Evolutionary conservation across 2,888 invertebrate genomes (phyloP), one percentile per base, ranked within the genome.

Genomic region (Sclerodermus sp.): DNA sequence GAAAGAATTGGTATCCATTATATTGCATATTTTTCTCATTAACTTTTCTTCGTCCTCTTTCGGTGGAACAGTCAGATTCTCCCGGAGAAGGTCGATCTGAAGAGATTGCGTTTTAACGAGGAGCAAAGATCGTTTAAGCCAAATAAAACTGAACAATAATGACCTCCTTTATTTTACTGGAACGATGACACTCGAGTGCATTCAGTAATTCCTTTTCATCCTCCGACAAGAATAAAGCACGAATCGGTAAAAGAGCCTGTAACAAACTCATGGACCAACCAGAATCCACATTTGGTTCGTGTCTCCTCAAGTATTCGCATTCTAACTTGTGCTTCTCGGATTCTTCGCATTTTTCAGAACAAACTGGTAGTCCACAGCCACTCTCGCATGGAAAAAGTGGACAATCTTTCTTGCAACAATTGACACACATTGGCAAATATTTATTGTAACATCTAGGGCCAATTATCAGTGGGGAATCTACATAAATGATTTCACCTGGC

Each of bases 361-460:
- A 92, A 36, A 92, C 79, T 14, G 87, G 85, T 62, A 90, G 80
- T 2, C 86, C 84, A 71, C 91, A 91, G 42, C 81, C 81, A 36
- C 80, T 82, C 37, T 81, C 77, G 70, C 91, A 91, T 39, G 68
- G 83, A 73, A 70, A 71, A 1, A 77, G 61, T 2, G 69, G 61
- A 49, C 73, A 73, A 4, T 60, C 61, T 48, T 76, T 74, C 59
- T 82, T 83, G 62, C 82, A 84, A 68, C 90, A 91, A 60, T 82
- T 83, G 1, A 85, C 83, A 74, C 90, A 90, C 67, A 85, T 81
- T 49, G 83, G 82, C 14, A 82, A 74, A 32, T 79, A 78, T 47
- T 68, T 70, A 45, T 78, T 78, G 45, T 82, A 80, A 32, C 83
- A 81, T 40, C 88, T 83, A 0, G 90, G 89, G 0, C 91, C 91